Conservation (phyloP, 1,140 invertebrate genomes). For the Drosophila quadrilineata region DNA sequence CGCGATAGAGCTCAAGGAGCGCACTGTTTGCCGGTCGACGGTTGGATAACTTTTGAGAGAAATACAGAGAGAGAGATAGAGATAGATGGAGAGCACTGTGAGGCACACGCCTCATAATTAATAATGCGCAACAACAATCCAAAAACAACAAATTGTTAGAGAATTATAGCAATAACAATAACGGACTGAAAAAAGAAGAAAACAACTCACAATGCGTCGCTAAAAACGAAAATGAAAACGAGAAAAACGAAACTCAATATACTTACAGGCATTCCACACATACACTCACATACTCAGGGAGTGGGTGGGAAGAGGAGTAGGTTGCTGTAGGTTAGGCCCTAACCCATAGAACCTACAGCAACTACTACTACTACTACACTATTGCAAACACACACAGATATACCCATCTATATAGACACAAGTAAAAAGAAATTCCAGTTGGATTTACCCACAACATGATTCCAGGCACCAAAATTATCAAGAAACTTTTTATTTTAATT, state of each 20-base stretch:
- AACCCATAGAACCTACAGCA: conserved; percentile 4
- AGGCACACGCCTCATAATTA: conserved; percentile 72
- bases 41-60: conserved; percentile 76
- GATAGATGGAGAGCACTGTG: no score
- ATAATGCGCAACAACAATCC: conserved; percentile 62
- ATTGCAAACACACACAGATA: background rate
- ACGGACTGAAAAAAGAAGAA: background rate
- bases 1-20: background rate
- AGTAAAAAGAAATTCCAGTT: no score
- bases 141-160: conserved; percentile 6
- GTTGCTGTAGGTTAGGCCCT: no score
- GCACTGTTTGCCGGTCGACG: conserved; percentile 55
- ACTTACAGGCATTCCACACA: no score
- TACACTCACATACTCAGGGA: no score
- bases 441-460: no score
- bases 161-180: background rate
- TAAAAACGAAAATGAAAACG: conserved; percentile 27
- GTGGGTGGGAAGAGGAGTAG: background rate
- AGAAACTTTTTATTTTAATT: no score
- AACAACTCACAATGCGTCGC: conserved; percentile 32
- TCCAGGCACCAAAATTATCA: no score
- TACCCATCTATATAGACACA: no score
- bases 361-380: background rate
- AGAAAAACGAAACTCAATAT: conserved; percentile 40
- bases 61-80: no score